A percentile compares a stretch with the other conserved stretches of the same genome.
phyloP scores from a whole-genome alignment of 2,797 vertebrate species.

The Anableps anableps region DNA sequence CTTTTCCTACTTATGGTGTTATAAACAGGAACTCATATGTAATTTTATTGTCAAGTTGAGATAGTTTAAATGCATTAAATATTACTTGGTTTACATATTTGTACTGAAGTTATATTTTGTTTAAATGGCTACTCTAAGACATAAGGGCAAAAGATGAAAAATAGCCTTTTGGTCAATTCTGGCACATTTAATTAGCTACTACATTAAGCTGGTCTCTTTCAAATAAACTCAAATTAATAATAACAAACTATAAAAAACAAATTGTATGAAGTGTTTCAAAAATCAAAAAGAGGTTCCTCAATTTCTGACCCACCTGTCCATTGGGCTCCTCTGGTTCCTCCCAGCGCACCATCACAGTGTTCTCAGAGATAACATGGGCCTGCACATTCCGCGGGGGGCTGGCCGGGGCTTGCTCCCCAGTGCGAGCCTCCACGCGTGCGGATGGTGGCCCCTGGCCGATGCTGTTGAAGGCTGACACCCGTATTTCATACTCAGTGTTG shows the following conservation, averaged over 20 bases:
- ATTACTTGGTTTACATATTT: neutral
- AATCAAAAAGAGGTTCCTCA: neutral
- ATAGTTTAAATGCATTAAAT: neutral
- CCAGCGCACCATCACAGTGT: constrained; percentile 97
- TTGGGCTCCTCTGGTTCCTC: constrained; percentile 98
- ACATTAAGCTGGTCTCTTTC: too few relatives aligned
- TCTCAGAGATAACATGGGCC: constrained; percentile 91
- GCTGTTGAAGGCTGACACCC: constrained; percentile 95
- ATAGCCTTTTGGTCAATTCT: neutral
- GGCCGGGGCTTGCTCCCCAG: constrained; percentile 94
- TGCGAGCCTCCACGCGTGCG: constrained; percentile 91
- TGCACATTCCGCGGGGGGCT: constrained; percentile 95
- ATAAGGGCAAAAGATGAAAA: neutral
- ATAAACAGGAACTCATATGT: neutral
- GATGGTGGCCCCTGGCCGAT: constrained; percentile 97
- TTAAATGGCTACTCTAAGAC: neutral
- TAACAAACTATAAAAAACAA: neutral
- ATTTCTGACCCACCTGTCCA: constrained; percentile 83
- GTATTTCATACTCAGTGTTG: constrained; percentile 97
- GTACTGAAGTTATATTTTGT: neutral
- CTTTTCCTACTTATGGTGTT: neutral
- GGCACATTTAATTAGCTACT: neutral
- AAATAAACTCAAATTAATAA: neutral
- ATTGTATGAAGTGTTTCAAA: neutral
- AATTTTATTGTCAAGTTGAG: neutral